Evolutionary conservation across 2,797 vertebrate species (phyloP).

Genomic region (Siniperca undulata): DNA sequence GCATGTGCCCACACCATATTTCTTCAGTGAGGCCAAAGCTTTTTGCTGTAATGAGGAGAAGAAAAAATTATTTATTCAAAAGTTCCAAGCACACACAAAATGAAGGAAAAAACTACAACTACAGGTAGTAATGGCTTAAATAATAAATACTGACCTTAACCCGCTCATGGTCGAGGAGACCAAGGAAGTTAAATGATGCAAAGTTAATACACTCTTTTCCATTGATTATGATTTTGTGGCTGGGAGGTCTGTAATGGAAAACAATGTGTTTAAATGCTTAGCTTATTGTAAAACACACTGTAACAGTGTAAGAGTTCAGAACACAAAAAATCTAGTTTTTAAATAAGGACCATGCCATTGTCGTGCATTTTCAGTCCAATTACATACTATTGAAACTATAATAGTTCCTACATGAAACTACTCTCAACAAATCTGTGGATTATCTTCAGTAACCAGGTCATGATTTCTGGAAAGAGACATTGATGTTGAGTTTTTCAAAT

Average conservation of each 20-base stretch:
- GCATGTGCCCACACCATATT: conserved; percentile 97
- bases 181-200: conserved; percentile 97
- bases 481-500: no score
- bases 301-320: not conserved
- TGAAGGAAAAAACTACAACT: not conserved
- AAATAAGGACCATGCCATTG: not conserved
- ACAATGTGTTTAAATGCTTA: conserved; percentile 15
- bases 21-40: conserved; percentile 92
- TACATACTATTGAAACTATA: no score
- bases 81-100: not conserved
- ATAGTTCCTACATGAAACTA: no score
- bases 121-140: not conserved
- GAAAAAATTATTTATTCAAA: not conserved
- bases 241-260: conserved; percentile 89
- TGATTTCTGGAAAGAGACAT: no score
- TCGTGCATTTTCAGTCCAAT: not conserved
- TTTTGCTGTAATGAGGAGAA: conserved; percentile 84
- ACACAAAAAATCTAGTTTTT: not conserved
- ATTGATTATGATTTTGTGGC: conserved; percentile 93
- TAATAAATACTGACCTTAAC: conserved; percentile 90
- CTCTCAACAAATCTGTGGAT: no score
- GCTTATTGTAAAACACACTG: not conserved
- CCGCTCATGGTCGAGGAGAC: conserved; percentile 92
- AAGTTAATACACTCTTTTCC: conserved; percentile 96
- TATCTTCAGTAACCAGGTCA: no score